Conservation (phyloP, 2,888 invertebrate genomes). For the Pogonocherus hispidulus region DNA sequence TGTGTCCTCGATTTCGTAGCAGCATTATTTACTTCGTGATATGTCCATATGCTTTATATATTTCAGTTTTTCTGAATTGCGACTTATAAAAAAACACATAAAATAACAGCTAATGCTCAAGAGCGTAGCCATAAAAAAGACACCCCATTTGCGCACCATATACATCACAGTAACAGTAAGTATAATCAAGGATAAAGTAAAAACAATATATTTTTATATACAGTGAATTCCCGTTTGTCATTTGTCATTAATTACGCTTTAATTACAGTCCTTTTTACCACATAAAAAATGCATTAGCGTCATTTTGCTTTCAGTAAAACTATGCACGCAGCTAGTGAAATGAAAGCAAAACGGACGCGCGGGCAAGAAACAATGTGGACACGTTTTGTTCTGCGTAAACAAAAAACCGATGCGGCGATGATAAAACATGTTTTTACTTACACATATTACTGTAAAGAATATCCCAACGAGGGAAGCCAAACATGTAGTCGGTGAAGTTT, state of each 20-base stretch:
- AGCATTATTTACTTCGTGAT: too few relatives aligned
- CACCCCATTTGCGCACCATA: too few relatives aligned
- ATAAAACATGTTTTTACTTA: constrained; percentile 11
- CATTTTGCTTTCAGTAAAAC: neutral
- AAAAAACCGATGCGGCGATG: constrained; percentile 4
- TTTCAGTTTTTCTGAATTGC: too few relatives aligned
- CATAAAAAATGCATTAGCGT: neutral
- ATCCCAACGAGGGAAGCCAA: neutral
- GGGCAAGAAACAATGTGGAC: neutral
- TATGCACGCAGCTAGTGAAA: neutral
- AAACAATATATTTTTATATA: neutral
- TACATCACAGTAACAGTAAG: too few relatives aligned
- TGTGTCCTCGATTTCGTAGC: too few relatives aligned
- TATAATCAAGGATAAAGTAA: too few relatives aligned
- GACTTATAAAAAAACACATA: too few relatives aligned
- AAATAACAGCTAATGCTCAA: too few relatives aligned
- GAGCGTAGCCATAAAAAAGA: too few relatives aligned
- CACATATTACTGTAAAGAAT: neutral
- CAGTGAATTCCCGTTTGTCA: neutral
- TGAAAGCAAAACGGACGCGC: neutral
- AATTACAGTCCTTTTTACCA: neutral
- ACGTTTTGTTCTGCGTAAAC: constrained; percentile 2
- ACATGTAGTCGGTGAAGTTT: neutral
- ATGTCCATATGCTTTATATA: too few relatives aligned
- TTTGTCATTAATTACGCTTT: neutral